These are phyloP conservation scores for Hyles lineata DNA, from an alignment of 2,888 invertebrate genomes.

Conservation along the genomic window DNA sequence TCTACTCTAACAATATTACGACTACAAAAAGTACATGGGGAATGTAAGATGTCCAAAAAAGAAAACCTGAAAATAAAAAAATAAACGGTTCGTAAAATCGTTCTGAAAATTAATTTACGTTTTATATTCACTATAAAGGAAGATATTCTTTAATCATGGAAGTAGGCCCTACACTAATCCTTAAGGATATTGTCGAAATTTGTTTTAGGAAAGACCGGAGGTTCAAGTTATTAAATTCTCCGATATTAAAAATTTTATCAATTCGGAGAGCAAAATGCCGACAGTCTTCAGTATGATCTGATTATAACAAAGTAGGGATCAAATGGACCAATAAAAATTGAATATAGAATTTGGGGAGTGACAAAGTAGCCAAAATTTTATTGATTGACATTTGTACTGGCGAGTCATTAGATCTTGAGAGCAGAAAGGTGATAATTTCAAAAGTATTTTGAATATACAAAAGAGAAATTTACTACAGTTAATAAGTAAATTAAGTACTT, in stretches of 20 bases:
- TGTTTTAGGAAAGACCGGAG: conserved; percentile 1
- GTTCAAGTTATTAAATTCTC: conserved; percentile 22
- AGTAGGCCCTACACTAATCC: conserved; percentile 15
- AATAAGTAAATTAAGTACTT: too few species aligned
- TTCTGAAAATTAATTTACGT: neutral
- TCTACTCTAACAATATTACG: neutral
- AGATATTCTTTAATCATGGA: conserved; percentile 19
- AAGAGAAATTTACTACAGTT: too few species aligned
- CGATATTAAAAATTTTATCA: conserved; percentile 24
- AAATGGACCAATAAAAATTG: conserved; percentile 19
- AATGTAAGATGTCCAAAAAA: neutral
- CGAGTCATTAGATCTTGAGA: neutral
- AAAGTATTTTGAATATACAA: too few species aligned
- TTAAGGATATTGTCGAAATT: conserved; percentile 19
- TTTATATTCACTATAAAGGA: neutral
- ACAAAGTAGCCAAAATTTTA: conserved; percentile 6
- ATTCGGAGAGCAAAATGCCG: conserved; percentile 1
- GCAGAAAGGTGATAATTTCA: too few species aligned
- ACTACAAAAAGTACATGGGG: neutral
- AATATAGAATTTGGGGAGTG: neutral
- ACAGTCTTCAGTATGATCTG: conserved; percentile 11
- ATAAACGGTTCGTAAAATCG: neutral
- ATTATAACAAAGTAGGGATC: conserved; percentile 20
- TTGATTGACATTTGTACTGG: neutral
- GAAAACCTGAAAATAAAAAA: neutral